Conservation (phyloP, 2,797 vertebrate species). For the Acropternis orthonyx region DNA sequence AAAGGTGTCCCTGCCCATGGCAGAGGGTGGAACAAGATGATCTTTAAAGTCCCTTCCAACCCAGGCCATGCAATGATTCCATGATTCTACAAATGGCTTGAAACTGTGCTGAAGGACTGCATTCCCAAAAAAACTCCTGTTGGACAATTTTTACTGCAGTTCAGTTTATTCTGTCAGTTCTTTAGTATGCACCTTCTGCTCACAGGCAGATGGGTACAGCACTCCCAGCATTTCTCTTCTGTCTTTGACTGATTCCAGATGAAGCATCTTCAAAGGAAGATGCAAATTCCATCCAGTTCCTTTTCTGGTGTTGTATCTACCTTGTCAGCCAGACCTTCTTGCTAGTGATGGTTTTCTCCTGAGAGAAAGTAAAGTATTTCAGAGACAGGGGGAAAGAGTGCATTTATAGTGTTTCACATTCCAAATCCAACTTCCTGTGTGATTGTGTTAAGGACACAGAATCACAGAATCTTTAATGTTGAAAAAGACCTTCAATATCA, state of each 20-base stretch:
- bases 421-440: neutral
- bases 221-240: neutral
- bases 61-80: too few relatives aligned
- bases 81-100: neutral
- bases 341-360: neutral
- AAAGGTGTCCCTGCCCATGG: neutral
- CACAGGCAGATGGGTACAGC: neutral
- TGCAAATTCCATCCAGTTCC: neutral
- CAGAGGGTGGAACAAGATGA: neutral
- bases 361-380: neutral
- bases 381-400: neutral
- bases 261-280: neutral
- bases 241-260: neutral
- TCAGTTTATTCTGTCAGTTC: neutral
- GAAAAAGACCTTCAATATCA: too few relatives aligned
- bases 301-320: rapidly evolving
- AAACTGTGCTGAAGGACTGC: neutral
- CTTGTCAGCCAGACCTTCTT: neutral
- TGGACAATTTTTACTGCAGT: neutral
- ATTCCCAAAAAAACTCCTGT: neutral
- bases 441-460: too few relatives aligned
- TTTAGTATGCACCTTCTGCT: neutral
- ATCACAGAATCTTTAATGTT: too few relatives aligned
- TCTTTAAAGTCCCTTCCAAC: neutral
- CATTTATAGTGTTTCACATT: neutral